Base-by-base conservation (phyloP, 2,888 invertebrate genomes). In the Amphipoea lucens region DNA sequence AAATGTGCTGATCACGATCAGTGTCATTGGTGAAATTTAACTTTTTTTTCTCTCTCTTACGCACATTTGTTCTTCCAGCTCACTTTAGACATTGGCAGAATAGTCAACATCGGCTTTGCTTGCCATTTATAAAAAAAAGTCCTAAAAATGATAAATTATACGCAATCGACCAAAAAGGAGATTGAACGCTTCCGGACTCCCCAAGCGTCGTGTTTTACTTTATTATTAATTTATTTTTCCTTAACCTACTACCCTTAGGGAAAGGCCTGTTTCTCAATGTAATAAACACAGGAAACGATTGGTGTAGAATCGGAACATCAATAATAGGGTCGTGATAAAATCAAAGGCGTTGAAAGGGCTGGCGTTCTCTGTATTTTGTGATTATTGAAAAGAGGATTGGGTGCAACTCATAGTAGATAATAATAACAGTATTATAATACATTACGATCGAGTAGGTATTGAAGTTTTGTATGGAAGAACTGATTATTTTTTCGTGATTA, bases 191-290 rank as follows among this genome's bases (percentile, higher is more conserved):
- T 76, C 40, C 12, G 9, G 11, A 9, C 36, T 65, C 65, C 36
- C 36, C 40, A 20, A 51, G 36, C 54, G 14, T 42, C 14, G 23
- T 54, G 51, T 74, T 68, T 81, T 81, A 57, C 74, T 74, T 57
- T 70, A 2, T 42, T 62, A 36, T 67, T 74, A 20, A 66, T 82
- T 82, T 40, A 40, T 84, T 82, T 73, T 66, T n/a, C 17, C 69
- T 54, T 54, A 23, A 84, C 48, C 9, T 48, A 71, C 20, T 36
- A 17, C n/a, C 60, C 51, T 79, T 17, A 40, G 70, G 65, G 45
- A 62, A 12, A 29, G 1, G 60, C 48, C 6, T 60, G 48, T 54
- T 40, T 14, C 23, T 69, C 60, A 66, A 84, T 79, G 71, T 45
- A 45, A 70, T 54, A 65, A 54, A 85, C 42, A 0, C 57, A n/a